Base-by-base conservation (phyloP, 2,113 vertebrate species). In the Salvator merianae region DNA sequence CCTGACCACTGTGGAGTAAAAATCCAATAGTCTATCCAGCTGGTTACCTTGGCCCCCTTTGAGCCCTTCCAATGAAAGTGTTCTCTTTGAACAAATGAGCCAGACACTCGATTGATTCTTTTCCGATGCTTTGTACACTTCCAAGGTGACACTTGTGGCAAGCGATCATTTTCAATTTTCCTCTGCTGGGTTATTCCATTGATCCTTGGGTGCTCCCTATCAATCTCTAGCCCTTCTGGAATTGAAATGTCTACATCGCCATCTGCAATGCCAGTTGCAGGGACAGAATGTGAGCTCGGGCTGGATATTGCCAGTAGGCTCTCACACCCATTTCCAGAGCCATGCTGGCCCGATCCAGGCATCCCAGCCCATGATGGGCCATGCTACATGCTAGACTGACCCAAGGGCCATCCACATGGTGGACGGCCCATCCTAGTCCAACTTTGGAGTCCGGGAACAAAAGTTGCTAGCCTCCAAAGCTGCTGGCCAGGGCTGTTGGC, bases 141-240 rank as follows among this genome's bases (percentile, higher is more conserved):
- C 65, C 73, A 83, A 87, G 40, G 75, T 85, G 79, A 80, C 53
- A 40, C 86, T 71, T 74, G 73, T 84, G 65, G 88, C 74, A 89
- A 59, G n/a, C 30, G 40, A 89, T 83, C 75, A 36, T 65, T 69
- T 91, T 73, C 40, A 12, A 4, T 82, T 81, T 88, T 87, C 82
- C 78, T 72, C 3, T n/a, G 87, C 36, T 72, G 88, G 36, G 76
- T 80, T 78, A 85, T 76, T 40, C 1, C 26, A 79, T 63, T 40
- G 70, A 85, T 88, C 80, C 28, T 73, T 81, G 86, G 43, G 73
- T 43, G 47, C 14, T 30, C 26, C n/a, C 68, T 47, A 38, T 70
- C 73, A 28, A 65, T 62, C 68, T 55, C 79, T 22, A n/a, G 18
- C 34, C 34, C 62, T 77, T 70, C 43, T 81, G 20, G 22, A 53